These are phyloP conservation scores for Schizotus pectinicornis DNA, from an alignment of 2,888 invertebrate species.

Conservation along the genomic window DNA sequence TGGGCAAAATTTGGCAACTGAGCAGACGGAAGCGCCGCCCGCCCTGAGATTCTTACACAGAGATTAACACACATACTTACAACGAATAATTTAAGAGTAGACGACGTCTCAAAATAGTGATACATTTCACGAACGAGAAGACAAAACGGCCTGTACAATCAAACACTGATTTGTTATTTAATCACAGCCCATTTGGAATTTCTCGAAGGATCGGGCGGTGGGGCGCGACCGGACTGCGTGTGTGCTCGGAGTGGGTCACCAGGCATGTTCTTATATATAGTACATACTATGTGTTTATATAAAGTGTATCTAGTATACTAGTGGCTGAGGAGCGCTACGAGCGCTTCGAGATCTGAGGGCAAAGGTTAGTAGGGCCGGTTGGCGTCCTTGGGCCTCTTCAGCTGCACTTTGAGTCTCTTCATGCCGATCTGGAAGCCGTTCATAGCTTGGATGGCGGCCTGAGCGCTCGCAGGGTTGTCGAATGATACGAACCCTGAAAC, in stretches of 20 bases:
- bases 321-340: conserved; percentile 44
- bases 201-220: conserved; percentile 59
- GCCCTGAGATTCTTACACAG: conserved; percentile 38
- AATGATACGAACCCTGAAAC: conserved; percentile 96
- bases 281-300: conserved; percentile 28
- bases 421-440: conserved; percentile 99
- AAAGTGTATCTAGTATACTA: conserved; percentile 49
- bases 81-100: conserved; percentile 51
- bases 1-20: conserved; percentile 54
- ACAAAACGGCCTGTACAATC: conserved; percentile 74
- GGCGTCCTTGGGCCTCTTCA: conserved; percentile 98
- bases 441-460: conserved; percentile 99
- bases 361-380: conserved; percentile 95
- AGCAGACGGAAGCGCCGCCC: conserved; percentile 43
- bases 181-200: conserved; percentile 86
- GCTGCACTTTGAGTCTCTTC: conserved; percentile 99
- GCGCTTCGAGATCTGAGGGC: conserved; percentile 47
- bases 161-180: conserved; percentile 69
- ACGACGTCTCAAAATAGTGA: conserved; percentile 55
- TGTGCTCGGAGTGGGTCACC: conserved; percentile 43
- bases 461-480: conserved; percentile 98
- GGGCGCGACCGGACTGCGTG: conserved; percentile 44
- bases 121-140: conserved; percentile 61
- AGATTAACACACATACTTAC: conserved; percentile 48
- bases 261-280: conserved; percentile 38